Evolutionary conservation across 2,113 vertebrate species (phyloP).

Genomic region (Stomatorhinus ivindoensis): DNA sequence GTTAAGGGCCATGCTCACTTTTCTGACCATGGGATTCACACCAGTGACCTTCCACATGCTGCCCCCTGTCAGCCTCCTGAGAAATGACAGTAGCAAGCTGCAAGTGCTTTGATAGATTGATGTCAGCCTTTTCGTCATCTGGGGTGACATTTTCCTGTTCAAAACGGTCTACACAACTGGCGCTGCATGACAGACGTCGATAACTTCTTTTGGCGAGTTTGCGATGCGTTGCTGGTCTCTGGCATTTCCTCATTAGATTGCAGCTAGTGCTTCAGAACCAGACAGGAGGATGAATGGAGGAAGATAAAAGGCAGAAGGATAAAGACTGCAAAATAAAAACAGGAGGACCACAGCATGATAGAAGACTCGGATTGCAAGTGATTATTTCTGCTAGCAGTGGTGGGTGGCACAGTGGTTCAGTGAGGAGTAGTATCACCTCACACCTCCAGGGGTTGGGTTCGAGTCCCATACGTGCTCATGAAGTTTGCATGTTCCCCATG

Average conservation of each 20-base stretch:
- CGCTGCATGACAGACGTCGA: neutral
- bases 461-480: neutral
- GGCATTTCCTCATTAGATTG: neutral
- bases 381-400: neutral
- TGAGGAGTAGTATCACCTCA: neutral
- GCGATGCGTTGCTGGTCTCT: neutral
- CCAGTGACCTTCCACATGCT: neutral
- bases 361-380: neutral
- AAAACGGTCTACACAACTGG: neutral
- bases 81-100: neutral
- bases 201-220: neutral
- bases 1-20: neutral
- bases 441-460: neutral
- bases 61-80: neutral
- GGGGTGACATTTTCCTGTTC: neutral
- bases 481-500: neutral
- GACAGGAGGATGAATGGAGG: neutral
- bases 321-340: neutral
- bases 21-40: neutral
- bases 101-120: neutral
- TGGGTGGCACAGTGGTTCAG: neutral
- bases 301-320: neutral
- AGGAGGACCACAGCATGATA: neutral
- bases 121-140: neutral
- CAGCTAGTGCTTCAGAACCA: neutral